Percentiles rank a stretch among this genome's conserved stretches.
Evolutionary conservation across 1,140 invertebrate genomes (phyloP).

Genomic region (Sycophaga agraensis): DNA sequence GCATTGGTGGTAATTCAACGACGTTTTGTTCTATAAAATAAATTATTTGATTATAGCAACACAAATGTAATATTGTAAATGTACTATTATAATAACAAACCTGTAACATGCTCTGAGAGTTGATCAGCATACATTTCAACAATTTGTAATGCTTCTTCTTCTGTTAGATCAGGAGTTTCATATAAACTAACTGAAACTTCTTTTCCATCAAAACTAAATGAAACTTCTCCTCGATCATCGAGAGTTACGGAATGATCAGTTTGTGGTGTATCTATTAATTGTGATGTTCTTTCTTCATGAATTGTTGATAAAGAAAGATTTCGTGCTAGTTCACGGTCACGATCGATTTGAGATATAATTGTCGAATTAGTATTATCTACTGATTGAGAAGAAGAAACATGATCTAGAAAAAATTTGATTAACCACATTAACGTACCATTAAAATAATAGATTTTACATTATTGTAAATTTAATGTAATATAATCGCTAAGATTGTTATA

Average conservation of each 20-base stretch:
- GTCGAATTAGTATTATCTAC: slow-evolving; percentile 15
- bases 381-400: slow-evolving; percentile 14
- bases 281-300: slow-evolving; percentile 85
- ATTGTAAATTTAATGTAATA: background rate
- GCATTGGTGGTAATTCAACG: slow-evolving; percentile 82
- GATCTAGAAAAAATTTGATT: slow-evolving; percentile 31
- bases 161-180: slow-evolving; percentile 87
- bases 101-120: slow-evolving; percentile 82
- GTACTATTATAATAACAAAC: slow-evolving; percentile 44
- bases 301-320: slow-evolving; percentile 85
- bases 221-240: slow-evolving; percentile 80
- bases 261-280: slow-evolving; percentile 78
- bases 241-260: slow-evolving; percentile 72
- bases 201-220: slow-evolving; percentile 87
- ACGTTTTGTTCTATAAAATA: slow-evolving; percentile 71
- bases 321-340: slow-evolving; percentile 62
- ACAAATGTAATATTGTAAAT: background rate
- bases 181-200: slow-evolving; percentile 88
- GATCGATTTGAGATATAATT: slow-evolving; percentile 26
- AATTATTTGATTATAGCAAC: background rate
- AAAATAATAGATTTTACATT: background rate
- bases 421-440: background rate
- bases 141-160: slow-evolving; percentile 87
- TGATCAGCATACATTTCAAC: slow-evolving; percentile 93
- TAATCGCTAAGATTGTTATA: background rate